phyloP scores from a whole-genome alignment of 92 coral and sea anemone genomes.

The Zoanthus sociatus region DNA sequence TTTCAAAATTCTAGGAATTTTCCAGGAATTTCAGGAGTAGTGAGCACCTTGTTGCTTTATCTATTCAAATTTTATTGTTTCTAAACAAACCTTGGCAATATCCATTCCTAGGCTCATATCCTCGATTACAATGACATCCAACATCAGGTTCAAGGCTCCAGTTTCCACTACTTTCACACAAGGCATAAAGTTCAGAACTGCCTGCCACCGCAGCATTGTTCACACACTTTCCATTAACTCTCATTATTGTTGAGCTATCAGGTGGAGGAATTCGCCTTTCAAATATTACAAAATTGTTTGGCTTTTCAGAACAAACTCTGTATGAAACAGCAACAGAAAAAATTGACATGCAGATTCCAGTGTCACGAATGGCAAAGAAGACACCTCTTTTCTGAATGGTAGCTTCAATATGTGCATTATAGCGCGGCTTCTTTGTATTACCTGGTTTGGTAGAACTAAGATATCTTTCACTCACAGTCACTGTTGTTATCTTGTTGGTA shows the following conservation, averaged over 20 bases:
- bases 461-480: neutral
- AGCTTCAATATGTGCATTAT: neutral
- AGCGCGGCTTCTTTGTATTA: neutral
- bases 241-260: neutral
- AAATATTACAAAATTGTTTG: conserved; percentile 15
- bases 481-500: conserved; percentile 2
- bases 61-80: neutral
- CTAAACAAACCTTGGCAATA: neutral
- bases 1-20: too few species aligned
- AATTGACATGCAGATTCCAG: conserved; percentile 26
- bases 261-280: neutral
- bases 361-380: conserved; percentile 25
- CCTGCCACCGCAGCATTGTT: neutral
- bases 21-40: too few species aligned
- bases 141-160: conserved; percentile 17
- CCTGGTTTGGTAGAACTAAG: conserved; percentile 3
- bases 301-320: conserved; percentile 21
- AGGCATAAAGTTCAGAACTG: neutral
- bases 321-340: conserved; percentile 39
- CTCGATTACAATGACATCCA: neutral
- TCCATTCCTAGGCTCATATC: neutral
- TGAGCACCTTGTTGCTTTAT: too few species aligned
- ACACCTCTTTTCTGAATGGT: conserved; percentile 13
- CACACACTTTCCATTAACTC: conserved; percentile 20
- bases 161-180: conserved; percentile 25